phyloP scores from a whole-genome alignment of 1,140 invertebrate genomes.

The Sycophaga agraensis region DNA sequence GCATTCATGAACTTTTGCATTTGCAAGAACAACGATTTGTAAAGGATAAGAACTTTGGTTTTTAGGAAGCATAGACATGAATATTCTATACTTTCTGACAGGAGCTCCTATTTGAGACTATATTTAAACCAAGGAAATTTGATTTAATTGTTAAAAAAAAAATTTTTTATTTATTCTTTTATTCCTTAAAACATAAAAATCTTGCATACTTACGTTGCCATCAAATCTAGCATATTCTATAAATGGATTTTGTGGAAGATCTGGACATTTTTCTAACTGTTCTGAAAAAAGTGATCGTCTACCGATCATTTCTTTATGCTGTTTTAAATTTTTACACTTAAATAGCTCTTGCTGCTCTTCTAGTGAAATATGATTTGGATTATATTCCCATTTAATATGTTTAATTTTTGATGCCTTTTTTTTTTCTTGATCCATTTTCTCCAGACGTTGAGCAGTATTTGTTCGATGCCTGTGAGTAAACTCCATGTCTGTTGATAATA shows the following conservation, averaged over 20 bases:
- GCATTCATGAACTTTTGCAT: conserved; percentile 87
- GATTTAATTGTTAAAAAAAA: too few species aligned
- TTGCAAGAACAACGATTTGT: conserved; percentile 75
- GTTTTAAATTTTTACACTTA: conserved; percentile 57
- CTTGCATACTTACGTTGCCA: conserved; percentile 76
- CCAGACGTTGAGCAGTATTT: conserved; percentile 85
- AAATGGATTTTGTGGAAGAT: conserved; percentile 80
- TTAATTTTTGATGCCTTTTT: conserved; percentile 78
- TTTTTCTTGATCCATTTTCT: conserved; percentile 85
- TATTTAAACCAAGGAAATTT: too few species aligned
- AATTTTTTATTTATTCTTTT: too few species aligned
- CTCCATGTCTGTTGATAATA: conserved; percentile 58
- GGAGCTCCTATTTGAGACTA: conserved; percentile 73
- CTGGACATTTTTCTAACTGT: conserved; percentile 73
- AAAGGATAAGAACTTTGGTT: conserved; percentile 82
- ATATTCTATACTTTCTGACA: conserved; percentile 81
- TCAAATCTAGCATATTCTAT: conserved; percentile 89
- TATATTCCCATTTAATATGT: conserved; percentile 75
- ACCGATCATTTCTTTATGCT: conserved; percentile 53
- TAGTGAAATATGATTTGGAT: conserved; percentile 54
- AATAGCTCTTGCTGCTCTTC: conserved; percentile 73
- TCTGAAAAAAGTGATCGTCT: conserved; percentile 67
- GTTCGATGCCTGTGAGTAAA: conserved; percentile 70
- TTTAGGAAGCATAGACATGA: conserved; percentile 81
- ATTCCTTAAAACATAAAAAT: too few species aligned